A percentile compares a stretch with the other conserved stretches of the same genome.
Evolutionary conservation across 2,888 invertebrate genomes (phyloP).

Genomic region (Sepioteuthis lessoniana): DNA sequence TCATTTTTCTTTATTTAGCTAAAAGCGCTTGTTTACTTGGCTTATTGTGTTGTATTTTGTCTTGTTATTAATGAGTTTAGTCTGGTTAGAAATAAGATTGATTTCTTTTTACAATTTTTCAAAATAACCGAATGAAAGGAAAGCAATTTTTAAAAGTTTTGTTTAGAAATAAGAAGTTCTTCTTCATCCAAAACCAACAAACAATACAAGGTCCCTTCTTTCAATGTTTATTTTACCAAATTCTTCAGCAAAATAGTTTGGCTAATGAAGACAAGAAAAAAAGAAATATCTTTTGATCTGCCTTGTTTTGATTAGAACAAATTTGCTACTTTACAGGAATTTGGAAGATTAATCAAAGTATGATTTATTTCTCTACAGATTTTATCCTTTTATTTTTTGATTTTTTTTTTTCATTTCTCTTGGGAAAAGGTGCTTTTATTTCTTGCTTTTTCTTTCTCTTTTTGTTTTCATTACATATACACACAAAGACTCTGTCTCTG

Average conservation of each 20-base stretch:
- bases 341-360: neutral
- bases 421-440: neutral
- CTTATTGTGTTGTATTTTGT: neutral
- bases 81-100: neutral
- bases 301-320: constrained; percentile 7
- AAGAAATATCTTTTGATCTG: constrained; percentile 33
- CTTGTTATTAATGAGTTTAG: neutral
- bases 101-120: neutral
- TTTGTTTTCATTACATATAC: no score
- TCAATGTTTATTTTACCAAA: neutral
- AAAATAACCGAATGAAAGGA: neutral
- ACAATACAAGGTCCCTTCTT: neutral
- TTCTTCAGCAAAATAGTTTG: constrained; percentile 21
- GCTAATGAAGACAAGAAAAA: constrained; percentile 33
- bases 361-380: neutral
- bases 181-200: neutral
- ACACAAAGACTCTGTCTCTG: no score
- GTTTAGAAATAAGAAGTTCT: constrained; percentile 23
- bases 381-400: neutral
- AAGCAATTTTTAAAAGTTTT: constrained; percentile 12
- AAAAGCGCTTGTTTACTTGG: neutral
- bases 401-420: neutral
- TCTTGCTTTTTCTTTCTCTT: no score
- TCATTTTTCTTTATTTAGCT: neutral
- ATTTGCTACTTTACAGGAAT: neutral